A percentile compares a stretch with the other conserved stretches of the same genome.
These are phyloP conservation scores for Euwallacea fornicatus DNA, from an alignment of 1,140 invertebrate genomes.

Conservation along the genomic window DNA sequence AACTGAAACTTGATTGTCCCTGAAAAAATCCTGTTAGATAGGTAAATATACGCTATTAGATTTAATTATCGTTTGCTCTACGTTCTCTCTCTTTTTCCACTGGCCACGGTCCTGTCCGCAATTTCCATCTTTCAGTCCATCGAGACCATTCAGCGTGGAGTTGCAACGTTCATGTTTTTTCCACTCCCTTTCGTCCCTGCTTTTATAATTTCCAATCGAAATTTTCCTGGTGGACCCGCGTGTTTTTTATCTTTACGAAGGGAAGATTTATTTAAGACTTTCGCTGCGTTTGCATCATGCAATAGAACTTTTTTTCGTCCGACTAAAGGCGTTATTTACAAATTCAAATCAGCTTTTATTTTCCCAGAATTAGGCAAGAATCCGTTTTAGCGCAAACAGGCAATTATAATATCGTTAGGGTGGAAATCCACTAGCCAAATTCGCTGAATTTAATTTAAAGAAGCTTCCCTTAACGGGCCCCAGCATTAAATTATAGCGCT, in stretches of 20 bases:
- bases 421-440: conserved; percentile 40
- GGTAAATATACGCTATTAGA: not conserved
- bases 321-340: too few relatives aligned
- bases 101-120: too few relatives aligned
- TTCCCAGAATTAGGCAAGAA: not conserved
- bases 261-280: conserved; percentile 39
- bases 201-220: conserved; percentile 50
- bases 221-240: conserved; percentile 41
- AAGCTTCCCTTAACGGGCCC: conserved; percentile 27
- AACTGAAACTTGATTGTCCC: too few relatives aligned
- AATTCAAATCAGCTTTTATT: too few relatives aligned
- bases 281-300: conserved; percentile 14
- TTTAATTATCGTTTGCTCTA: not conserved
- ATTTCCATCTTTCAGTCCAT: conserved; percentile 17
- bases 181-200: conserved; percentile 31
- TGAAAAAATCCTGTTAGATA: too few relatives aligned
- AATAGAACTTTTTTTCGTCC: too few relatives aligned
- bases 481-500: conserved; percentile 19
- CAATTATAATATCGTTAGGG: conserved; percentile 39
- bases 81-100: not conserved
- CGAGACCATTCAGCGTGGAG: conserved; percentile 14
- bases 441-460: conserved; percentile 45
- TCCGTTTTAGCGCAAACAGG: conserved; percentile 11
- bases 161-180: conserved; percentile 10
- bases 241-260: conserved; percentile 45